These are phyloP conservation scores for Drosophila neocordata DNA, from an alignment of 1,140 invertebrate genomes.

Conservation along the genomic window DNA sequence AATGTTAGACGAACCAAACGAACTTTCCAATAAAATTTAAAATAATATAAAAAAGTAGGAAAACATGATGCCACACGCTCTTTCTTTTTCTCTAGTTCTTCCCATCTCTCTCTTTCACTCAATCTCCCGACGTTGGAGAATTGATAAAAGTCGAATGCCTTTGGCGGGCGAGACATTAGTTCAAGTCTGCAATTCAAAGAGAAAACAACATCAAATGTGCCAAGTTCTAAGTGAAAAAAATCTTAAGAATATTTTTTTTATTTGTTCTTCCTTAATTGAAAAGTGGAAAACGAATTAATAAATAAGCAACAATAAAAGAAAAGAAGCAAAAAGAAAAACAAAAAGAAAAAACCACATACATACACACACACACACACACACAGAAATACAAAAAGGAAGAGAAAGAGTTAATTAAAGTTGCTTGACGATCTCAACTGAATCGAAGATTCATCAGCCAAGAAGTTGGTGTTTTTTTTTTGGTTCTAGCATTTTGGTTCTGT, in stretches of 20 bases:
- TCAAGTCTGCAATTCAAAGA: conserved; percentile 46
- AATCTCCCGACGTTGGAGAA: conserved; percentile 18
- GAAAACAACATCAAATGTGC: conserved; percentile 19
- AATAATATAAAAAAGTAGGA: too few species aligned
- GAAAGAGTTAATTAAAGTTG: background rate
- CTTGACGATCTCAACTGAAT: background rate
- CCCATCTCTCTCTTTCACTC: background rate
- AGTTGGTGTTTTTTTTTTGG: conserved; percentile 20
- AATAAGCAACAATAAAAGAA: background rate
- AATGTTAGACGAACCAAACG: conserved; percentile 3
- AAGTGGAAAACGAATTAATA: conserved; percentile 7
- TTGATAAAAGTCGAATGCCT: conserved; percentile 59
- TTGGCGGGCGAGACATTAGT: conserved; percentile 40
- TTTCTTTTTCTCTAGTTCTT: background rate
- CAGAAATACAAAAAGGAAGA: background rate
- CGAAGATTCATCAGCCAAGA: conserved; percentile 18
- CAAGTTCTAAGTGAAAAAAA: conserved; percentile 12
- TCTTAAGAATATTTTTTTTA: background rate
- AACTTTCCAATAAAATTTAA: conserved; percentile 7
- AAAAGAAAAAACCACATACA: too few species aligned
- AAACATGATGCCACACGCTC: background rate
- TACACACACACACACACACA: background rate
- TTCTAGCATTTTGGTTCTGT: conserved; percentile 37
- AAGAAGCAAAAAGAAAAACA: background rate
- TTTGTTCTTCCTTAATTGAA: background rate